Evolutionary conservation across 92 coral and sea anemone genomes (phyloP), one percentile per base, ranked within the genome.

Genomic region (Montipora capitata): DNA sequence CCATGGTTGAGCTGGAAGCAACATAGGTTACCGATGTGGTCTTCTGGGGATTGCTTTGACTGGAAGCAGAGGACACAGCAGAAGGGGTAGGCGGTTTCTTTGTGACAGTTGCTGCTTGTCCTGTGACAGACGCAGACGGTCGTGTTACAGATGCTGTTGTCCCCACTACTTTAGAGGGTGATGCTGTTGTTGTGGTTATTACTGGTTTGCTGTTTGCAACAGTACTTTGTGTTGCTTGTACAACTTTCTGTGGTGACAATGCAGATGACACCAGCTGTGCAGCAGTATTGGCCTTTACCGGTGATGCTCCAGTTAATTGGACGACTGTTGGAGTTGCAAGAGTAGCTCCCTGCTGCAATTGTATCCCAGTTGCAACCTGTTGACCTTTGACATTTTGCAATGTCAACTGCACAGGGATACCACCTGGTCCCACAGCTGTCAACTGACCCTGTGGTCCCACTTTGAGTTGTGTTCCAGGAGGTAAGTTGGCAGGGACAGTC

Each of bases 341-440:
- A 41, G 88, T 83, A 38, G 84, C 83, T 54, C 75, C 85, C 65
- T 93, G 96, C 48, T 90, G 95, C 38, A 93, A 76, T 64, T 93
- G 98, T 61, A 91, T 74, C 15, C 93, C 94, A 6, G 93, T 81
- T 3, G 96, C 86, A 38, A 91, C 77, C 76, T 93, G 98, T 48
- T 81, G 88, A 18, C 94, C 44, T 68, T 90, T 92, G 40, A 95
- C 83, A 66, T 94, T 95, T 72, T 94, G 94, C 82, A 95, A 76
- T 42, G 96, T 94, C 39, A 94, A 76, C 76, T 95, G 96, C 57
- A 94, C 92, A 63, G 97, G 97, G 39, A 95, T 94, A 43, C 98
- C 96, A 43, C 98, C 98, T 4, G 96, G 96, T 15, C 98, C 98
- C 20, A 95, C 88, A 9, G 98, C 96, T 65, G 98, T 95, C 13